Evolutionary conservation across 2,113 vertebrate species (phyloP), one percentile per base, ranked within the genome.

Genomic region (Oreocharis arfaki): DNA sequence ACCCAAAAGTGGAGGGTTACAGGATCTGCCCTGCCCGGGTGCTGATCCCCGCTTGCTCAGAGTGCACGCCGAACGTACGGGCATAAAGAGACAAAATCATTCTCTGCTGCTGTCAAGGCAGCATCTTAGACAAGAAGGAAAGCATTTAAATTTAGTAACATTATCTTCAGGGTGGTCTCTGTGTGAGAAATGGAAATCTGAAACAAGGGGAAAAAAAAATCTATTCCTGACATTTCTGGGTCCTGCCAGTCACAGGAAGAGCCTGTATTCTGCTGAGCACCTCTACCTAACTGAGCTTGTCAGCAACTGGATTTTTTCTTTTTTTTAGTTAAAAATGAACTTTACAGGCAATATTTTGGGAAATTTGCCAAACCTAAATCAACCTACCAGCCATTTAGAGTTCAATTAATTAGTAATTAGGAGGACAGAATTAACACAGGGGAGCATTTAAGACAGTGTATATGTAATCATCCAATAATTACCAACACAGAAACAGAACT

Each of bases 381-480:
- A 84, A 95, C 68, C 44, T 86, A 90, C 3, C 7, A 93, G 83
- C 33, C 64, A 91, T 90, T 90, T 75, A 84, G 84, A 92, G 85
- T 93, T 93, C 71, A 85, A 89, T 94, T 91, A 95, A 89, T 96
- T 84, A 68, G 85, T 56, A 81, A 90, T 93, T 88, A 94, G 88
- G 59, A 93, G 79, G 92, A 84, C 79, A 84, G 53, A 86, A 87
- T 68, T 89, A 90, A 94, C 83, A 94, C 76, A 67, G 39, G 55
- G 71, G 76, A 95, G 14, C 64, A 86, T 81, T 96, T 92, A 90
- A 94, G 76, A 71, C 44, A 70, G 44, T 22, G 83, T 67, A 44
- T 86, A 81, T 70, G 76, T 71, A 90, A 78, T 93, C 95, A 96
- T 76, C 52, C 88, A 90, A 80, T 75, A 84, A 94, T 77, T 95